phyloP scores from a whole-genome alignment of 37 sponge, comb jelly and placozoan species.

The Halisarca cf. caerulea region DNA sequence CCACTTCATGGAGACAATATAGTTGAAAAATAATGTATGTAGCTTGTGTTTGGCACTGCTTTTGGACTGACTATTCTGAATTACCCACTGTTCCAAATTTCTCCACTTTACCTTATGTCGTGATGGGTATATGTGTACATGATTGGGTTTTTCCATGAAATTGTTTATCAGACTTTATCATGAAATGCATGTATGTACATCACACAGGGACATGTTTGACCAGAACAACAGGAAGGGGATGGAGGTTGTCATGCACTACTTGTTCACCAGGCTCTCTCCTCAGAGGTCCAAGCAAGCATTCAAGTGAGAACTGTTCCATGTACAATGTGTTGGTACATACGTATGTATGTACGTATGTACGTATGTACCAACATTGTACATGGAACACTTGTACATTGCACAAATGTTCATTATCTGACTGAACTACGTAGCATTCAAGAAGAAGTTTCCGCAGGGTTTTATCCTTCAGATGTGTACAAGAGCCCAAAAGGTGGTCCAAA shows the following conservation, averaged over 20 bases:
- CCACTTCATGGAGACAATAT: no score
- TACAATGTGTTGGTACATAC: neutral
- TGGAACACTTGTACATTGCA: no score
- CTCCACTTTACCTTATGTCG: no score
- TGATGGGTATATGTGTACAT: no score
- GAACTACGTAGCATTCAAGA: neutral
- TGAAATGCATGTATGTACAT: neutral
- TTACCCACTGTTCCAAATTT: no score
- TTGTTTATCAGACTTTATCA: no score
- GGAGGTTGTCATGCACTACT: slow-evolving; percentile 78
- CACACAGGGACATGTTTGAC: slow-evolving; percentile 79
- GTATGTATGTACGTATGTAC: neutral
- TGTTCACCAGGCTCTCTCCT: slow-evolving; percentile 68
- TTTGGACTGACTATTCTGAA: no score
- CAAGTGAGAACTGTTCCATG: slow-evolving; percentile 62
- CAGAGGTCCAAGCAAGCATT: slow-evolving; percentile 59
- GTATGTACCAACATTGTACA: no score
- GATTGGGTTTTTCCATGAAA: no score
- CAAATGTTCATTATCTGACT: neutral
- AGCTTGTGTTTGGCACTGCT: no score
- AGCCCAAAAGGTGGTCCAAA: slow-evolving; percentile 13
- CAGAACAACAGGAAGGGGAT: slow-evolving; percentile 80
- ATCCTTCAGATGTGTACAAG: neutral
- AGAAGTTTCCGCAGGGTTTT: slow-evolving; percentile 9
- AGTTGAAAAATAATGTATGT: no score